Conservation (phyloP, 2,797 vertebrate species). For the Tolypeutes matacus region DNA sequence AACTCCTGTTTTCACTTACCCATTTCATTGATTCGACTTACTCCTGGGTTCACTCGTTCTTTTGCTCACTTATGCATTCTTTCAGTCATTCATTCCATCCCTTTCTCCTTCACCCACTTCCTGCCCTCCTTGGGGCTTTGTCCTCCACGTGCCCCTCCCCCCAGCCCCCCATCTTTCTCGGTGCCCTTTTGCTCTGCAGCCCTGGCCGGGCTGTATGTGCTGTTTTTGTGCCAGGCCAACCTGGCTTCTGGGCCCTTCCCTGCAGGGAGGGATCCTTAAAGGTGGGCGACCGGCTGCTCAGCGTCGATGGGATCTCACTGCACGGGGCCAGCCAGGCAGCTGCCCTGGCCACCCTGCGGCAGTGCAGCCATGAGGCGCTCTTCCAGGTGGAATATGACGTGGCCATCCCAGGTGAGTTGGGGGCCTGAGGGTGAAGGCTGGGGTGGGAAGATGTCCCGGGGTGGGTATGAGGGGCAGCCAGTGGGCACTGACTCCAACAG, state of each 20-base stretch:
- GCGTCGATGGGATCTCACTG: constrained; percentile 94
- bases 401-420: constrained; percentile 93
- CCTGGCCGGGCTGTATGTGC: not conserved
- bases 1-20: not conserved
- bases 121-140: not conserved
- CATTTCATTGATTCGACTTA: accelerated
- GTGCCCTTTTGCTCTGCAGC: too few relatives aligned
- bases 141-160: not conserved
- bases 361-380: constrained; percentile 95
- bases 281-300: constrained; percentile 94
- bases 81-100: not conserved
- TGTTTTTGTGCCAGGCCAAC: not conserved
- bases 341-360: constrained; percentile 92
- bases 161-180: too few relatives aligned
- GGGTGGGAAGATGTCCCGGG: not conserved
- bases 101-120: not conserved
- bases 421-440: not conserved
- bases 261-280: constrained; percentile 96
- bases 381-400: constrained; percentile 98
- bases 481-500: too few relatives aligned
- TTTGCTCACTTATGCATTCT: not conserved
- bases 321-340: constrained; percentile 93
- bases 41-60: accelerated
- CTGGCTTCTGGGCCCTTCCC: not conserved
- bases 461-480: accelerated